phyloP scores from a whole-genome alignment of 1,140 invertebrate species.

The Vanessa atalanta region DNA sequence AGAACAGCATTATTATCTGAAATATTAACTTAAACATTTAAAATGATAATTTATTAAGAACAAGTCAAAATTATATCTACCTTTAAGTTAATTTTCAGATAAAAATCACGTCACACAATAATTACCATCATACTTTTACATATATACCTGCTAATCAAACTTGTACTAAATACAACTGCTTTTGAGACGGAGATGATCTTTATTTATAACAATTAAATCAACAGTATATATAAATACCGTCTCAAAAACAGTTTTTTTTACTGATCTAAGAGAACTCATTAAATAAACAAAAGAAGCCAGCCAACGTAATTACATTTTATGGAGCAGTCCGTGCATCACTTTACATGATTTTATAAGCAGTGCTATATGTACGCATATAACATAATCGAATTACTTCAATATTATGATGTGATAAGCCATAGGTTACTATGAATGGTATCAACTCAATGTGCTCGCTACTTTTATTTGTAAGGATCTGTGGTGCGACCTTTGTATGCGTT shows the following conservation, averaged over 20 bases:
- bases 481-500: neutral
- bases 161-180: constrained; percentile 5
- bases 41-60: no score
- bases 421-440: constrained; percentile 26
- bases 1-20: no score
- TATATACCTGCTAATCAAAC: constrained; percentile 9
- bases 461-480: constrained; percentile 1
- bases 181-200: neutral
- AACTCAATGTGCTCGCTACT: constrained; percentile 24
- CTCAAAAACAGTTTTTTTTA: constrained; percentile 19
- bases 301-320: constrained; percentile 63
- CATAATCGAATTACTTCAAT: constrained; percentile 30
- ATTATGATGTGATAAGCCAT: constrained; percentile 24
- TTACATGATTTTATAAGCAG: constrained; percentile 69
- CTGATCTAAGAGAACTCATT: constrained; percentile 22
- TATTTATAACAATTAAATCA: neutral
- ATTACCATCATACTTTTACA: neutral
- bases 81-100: no score
- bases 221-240: neutral
- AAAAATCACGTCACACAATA: neutral
- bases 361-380: constrained; percentile 67
- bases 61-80: no score
- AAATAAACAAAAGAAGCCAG: constrained; percentile 42
- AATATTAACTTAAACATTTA: no score
- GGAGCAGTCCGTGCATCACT: constrained; percentile 72